Percentiles rank a stretch among this genome's conserved stretches.
Conservation (phyloP, 1,140 invertebrate genomes). For the Drosophila ercepeae region DNA sequence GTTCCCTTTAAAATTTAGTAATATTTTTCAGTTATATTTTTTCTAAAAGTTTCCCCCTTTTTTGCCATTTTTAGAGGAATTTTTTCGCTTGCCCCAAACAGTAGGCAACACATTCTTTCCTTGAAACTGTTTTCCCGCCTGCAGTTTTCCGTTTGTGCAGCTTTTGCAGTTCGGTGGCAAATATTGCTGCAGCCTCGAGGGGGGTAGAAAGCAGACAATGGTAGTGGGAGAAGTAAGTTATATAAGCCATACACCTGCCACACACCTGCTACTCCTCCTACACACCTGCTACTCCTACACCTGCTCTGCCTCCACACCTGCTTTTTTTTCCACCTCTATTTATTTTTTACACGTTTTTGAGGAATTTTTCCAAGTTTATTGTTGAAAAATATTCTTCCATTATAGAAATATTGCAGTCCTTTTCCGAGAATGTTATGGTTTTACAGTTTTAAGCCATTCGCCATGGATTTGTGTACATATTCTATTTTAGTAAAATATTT, state of each 20-base stretch:
- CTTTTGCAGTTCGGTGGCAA: constrained; percentile 7
- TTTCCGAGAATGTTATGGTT: neutral
- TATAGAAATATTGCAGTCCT: neutral
- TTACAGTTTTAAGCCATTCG: too few relatives aligned
- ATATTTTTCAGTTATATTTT: neutral
- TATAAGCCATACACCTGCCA: neutral
- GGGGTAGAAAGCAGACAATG: neutral
- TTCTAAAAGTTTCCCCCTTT: constrained; percentile 3
- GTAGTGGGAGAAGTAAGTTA: neutral
- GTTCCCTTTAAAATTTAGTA: neutral
- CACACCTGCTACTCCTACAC: neutral
- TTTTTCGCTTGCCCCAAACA: constrained; percentile 28
- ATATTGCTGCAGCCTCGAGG: too few relatives aligned
- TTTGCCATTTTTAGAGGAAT: constrained; percentile 24
- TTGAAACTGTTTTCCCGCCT: constrained; percentile 4
- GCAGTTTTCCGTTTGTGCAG: neutral
- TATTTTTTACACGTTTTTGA: neutral
- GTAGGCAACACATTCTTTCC: constrained; percentile 51
- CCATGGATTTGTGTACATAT: too few relatives aligned
- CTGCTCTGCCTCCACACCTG: neutral
- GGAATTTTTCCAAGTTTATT: neutral
- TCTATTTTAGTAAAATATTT: too few relatives aligned
- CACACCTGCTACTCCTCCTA: too few relatives aligned
- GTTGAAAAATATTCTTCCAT: neutral
- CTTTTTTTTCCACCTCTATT: neutral